phyloP scores from a whole-genome alignment of 2,113 vertebrate species.

The Neolamprologus caudopunctatus region DNA sequence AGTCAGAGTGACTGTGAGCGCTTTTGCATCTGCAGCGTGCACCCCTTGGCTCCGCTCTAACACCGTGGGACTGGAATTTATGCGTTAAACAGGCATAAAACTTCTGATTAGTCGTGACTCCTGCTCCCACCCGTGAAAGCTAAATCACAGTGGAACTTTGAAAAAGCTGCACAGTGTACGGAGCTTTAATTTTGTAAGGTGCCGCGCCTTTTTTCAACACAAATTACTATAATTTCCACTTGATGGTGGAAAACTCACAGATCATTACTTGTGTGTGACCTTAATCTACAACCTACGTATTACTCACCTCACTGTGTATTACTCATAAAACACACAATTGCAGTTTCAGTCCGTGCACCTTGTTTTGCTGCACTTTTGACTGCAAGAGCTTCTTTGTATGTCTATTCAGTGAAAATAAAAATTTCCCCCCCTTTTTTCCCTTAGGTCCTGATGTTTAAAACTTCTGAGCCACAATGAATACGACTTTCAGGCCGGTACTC shows the following conservation, averaged over 20 bases:
- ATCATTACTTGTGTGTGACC: neutral
- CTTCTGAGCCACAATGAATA: neutral
- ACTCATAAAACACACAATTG: neutral
- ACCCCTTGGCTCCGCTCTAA: neutral
- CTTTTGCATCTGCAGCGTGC: neutral
- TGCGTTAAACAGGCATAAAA: neutral
- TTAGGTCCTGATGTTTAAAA: neutral
- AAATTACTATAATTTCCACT: neutral
- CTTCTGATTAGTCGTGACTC: neutral
- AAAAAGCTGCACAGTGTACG: neutral
- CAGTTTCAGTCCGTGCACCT: neutral
- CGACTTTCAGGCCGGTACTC: neutral
- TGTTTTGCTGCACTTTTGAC: neutral
- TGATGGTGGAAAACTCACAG: neutral
- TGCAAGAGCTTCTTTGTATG: neutral
- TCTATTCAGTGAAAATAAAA: neutral
- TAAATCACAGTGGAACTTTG: neutral
- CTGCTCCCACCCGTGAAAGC: neutral
- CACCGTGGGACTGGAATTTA: neutral
- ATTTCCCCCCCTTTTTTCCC: neutral
- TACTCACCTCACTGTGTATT: neutral
- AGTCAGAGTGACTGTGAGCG: neutral
- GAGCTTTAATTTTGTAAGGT: neutral
- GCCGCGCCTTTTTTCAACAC: neutral
- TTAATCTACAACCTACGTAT: neutral